Base-by-base conservation (phyloP, 2,113 vertebrate species). In the Pelusios castaneus region DNA sequence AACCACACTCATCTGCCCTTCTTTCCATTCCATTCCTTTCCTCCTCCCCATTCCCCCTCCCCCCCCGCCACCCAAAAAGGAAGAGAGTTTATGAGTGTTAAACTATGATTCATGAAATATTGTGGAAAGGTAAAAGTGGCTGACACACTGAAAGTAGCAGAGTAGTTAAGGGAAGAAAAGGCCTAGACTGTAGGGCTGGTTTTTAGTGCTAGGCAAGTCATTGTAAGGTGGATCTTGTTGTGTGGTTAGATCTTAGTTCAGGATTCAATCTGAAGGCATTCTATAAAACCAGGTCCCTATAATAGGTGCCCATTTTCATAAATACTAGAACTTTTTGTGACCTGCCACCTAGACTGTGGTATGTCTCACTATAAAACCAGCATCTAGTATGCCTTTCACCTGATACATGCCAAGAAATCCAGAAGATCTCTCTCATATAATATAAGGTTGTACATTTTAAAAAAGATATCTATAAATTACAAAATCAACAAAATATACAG, bases 291-390 rank as follows among this genome's bases (percentile, higher is more conserved):
- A 38, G n/a, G 19, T n/a, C 34, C 34, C n/a, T 70, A 70, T 38
- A 38, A 70, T n/a, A 31, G 19, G 9, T 70, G 63, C 17, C 17
- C 34, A 70, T 16, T 70, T 34, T n/a, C n/a, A 70, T 83, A 63
- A 55, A 43, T 89, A 89, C 60, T 88, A 81, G 52, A 29, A 87
- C 88, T 95, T 70, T 60, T 12, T 3, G 2, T 95, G 94, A 95
- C 94, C 92, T 96, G 88, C 88, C 90, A 54, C 80, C 77, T 90
- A 83, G 43, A 63, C 73, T 87, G 47, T 67, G 38, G 85, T 80
- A 81, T 80, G 93, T 75, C 77, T 90, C 85, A 52, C 60, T 90
- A 89, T 96, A 93, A 94, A 94, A 94, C 1, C 84, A 92, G 88
- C 56, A 49, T 41, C 49, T 45, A 60, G 60, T 87, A 79, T 89